Evolutionary conservation across 2,113 vertebrate genomes (phyloP).

Genomic region (Candoia aspera): DNA sequence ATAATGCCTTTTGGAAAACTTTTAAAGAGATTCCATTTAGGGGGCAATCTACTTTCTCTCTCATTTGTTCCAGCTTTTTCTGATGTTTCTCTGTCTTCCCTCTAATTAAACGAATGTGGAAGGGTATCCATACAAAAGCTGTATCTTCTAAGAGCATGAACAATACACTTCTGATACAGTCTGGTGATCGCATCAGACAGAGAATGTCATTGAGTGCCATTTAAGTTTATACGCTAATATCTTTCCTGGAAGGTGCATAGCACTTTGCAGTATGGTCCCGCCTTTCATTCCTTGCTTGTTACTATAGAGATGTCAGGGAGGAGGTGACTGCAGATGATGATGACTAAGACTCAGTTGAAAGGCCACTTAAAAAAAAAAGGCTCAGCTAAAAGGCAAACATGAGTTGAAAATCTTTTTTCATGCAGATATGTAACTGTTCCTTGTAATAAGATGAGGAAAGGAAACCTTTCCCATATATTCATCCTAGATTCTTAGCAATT

Average conservation of each 20-base stretch:
- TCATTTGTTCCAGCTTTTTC: not conserved
- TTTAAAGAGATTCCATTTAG: constrained; percentile 15
- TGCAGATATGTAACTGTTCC: not conserved
- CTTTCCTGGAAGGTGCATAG: constrained; percentile 18
- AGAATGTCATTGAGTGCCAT: constrained; percentile 41
- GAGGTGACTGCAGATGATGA: not conserved
- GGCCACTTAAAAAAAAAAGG: constrained; percentile 3
- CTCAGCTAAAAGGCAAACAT: not conserved
- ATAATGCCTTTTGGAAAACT: constrained; percentile 17
- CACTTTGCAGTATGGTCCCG: constrained; percentile 24
- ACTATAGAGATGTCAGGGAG: constrained; percentile 6
- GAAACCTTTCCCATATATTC: not conserved
- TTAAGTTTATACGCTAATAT: not conserved
- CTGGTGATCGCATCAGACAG: constrained; percentile 28
- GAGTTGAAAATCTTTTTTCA: not conserved
- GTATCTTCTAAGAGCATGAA: constrained; percentile 8
- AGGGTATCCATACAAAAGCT: constrained; percentile 37
- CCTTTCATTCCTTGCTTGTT: constrained; percentile 38
- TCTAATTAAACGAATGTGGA: constrained; percentile 39
- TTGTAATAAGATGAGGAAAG: not conserved
- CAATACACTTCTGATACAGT: not conserved
- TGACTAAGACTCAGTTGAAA: constrained; percentile 16
- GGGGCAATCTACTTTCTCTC: constrained; percentile 16
- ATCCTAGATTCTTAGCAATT: not conserved
- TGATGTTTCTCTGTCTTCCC: not conserved